A percentile compares a stretch with the other conserved stretches of the same genome.
Conservation (phyloP, 2,888 invertebrate genomes). For the Ametastegia equiseti region DNA sequence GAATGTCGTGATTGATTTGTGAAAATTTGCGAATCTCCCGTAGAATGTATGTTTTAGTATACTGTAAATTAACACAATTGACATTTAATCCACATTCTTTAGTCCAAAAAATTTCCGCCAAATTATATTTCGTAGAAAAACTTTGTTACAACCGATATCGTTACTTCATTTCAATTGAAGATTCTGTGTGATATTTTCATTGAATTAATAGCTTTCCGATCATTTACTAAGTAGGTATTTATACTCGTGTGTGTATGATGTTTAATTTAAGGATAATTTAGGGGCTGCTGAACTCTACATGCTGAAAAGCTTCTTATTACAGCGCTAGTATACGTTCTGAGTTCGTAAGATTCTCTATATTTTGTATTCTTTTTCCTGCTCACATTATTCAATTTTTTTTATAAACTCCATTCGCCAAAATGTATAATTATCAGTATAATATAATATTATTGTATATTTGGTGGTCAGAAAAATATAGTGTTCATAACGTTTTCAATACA, state of each 20-base stretch:
- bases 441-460: background rate
- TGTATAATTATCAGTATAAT: background rate
- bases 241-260: background rate
- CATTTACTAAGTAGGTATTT: background rate
- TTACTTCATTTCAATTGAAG: background rate
- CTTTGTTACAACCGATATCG: background rate
- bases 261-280: background rate
- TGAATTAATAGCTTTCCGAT: conserved; percentile 11
- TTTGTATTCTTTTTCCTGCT: background rate
- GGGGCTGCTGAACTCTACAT: background rate
- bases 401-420: background rate
- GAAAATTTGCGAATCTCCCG: no score
- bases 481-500: background rate
- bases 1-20: background rate
- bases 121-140: background rate
- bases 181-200: background rate
- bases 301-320: background rate
- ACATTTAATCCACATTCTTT: background rate
- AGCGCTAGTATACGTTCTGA: background rate
- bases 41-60: no score
- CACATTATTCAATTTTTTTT: no score
- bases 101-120: background rate
- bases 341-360: background rate
- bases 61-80: background rate
- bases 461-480: conserved; percentile 7